Evolutionary conservation across 2,113 vertebrate genomes (phyloP).

Genomic region (Acrocephalus kingi): DNA sequence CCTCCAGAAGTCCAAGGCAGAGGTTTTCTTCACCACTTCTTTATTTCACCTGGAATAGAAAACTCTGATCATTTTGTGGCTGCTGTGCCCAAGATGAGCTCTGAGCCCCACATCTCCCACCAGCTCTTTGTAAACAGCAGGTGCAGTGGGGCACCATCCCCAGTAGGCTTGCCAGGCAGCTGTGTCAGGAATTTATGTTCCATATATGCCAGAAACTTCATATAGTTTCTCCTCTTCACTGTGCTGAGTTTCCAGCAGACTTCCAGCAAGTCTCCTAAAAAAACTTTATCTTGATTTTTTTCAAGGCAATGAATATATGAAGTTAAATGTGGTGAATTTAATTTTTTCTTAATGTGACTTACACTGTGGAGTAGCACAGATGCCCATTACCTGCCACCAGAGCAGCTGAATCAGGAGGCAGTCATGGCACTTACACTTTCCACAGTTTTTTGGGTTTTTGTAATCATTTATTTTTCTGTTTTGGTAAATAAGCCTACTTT

Average conservation of each 20-base stretch:
- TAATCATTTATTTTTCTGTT: not conserved
- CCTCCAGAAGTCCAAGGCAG: not conserved
- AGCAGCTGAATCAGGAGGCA: not conserved
- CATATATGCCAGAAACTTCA: not conserved
- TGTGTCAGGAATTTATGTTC: not conserved
- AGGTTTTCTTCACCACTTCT: not conserved
- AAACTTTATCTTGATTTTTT: not conserved
- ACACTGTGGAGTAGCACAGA: not conserved
- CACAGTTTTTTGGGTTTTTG: not conserved
- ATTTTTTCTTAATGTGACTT: not conserved
- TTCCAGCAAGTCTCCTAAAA: not conserved
- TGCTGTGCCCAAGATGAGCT: not conserved
- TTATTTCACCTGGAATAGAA: not conserved
- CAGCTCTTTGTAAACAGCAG: not conserved
- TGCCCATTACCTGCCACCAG: not conserved
- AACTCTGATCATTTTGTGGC: not conserved
- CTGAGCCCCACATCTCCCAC: accelerated
- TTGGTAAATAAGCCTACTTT: not conserved
- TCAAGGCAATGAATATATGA: not conserved
- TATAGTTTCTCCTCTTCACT: not conserved
- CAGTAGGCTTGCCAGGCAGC: not conserved
- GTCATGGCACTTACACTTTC: not conserved
- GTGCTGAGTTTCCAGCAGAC: not conserved
- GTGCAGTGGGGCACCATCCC: too few relatives aligned
- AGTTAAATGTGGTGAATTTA: not conserved